phyloP scores from a whole-genome alignment of 2,113 vertebrate genomes.

The Scatophagus argus region DNA sequence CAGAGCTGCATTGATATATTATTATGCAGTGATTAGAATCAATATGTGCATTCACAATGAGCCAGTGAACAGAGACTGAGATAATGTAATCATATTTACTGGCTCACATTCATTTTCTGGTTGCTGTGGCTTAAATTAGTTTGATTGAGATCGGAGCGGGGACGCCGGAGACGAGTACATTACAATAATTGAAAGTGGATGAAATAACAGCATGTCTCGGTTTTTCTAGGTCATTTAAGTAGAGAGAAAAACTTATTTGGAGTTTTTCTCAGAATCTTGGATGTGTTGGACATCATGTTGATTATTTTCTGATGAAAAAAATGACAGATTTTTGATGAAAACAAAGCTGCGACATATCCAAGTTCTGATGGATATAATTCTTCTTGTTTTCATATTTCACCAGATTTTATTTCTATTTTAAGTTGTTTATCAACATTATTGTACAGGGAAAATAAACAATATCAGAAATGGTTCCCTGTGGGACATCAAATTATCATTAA shows the following conservation, averaged over 20 bases:
- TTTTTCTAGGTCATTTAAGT: conserved; percentile 24
- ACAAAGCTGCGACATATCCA: background rate
- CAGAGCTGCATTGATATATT: background rate
- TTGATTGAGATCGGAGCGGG: conserved; percentile 21
- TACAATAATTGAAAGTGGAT: conserved; percentile 50
- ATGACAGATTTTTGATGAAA: too few species aligned
- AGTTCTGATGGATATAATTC: background rate
- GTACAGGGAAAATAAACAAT: background rate
- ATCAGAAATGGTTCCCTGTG: background rate
- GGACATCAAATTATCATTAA: background rate
- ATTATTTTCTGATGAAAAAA: conserved; percentile 1
- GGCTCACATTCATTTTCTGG: conserved; percentile 41
- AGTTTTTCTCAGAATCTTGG: background rate
- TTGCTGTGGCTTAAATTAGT: conserved; percentile 49
- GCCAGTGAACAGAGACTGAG: conserved; percentile 23
- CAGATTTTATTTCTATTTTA: background rate
- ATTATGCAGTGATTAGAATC: conserved; percentile 24
- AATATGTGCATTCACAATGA: conserved; percentile 35
- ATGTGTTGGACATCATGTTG: background rate
- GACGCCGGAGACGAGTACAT: conserved; percentile 22
- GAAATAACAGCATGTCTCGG: conserved; percentile 25
- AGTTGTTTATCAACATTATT: background rate
- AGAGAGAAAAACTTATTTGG: background rate
- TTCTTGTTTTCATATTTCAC: background rate
- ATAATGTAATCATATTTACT: conserved; percentile 47